Percentiles rank a stretch among this genome's conserved stretches.
phyloP scores from a whole-genome alignment of 2,888 invertebrate species.

The Trissolcus japonicus region DNA sequence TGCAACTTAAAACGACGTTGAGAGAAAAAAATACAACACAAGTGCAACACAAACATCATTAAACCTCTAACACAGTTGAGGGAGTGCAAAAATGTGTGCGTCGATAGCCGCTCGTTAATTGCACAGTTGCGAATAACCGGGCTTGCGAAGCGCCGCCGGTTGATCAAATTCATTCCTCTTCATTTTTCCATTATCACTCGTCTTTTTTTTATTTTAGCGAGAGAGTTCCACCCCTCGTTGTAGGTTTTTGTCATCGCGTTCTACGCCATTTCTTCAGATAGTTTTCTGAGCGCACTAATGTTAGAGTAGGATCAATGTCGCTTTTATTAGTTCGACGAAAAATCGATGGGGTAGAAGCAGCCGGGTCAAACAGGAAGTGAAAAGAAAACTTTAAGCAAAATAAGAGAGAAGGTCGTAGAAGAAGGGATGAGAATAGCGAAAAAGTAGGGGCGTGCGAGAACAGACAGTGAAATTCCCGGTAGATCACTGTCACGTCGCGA shows the following conservation, averaged over 20 bases:
- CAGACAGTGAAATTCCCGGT: constrained; percentile 62
- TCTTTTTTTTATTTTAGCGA: constrained; percentile 19
- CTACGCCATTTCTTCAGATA: constrained; percentile 25
- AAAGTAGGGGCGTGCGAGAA: constrained; percentile 52
- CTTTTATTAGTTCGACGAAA: constrained; percentile 70
- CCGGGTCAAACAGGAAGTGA: constrained; percentile 27
- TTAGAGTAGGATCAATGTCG: constrained; percentile 54
- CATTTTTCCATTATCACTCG: constrained; percentile 33
- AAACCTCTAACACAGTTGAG: constrained; percentile 6
- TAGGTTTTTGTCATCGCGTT: constrained; percentile 36
- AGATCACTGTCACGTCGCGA: constrained; percentile 75
- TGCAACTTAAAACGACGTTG: background rate
- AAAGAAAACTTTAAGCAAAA: constrained; percentile 31
- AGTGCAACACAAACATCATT: constrained; percentile 20
- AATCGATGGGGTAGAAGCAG: constrained; percentile 53
- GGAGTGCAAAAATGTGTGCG: background rate
- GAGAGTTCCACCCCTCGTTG: background rate
- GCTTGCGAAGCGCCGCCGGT: background rate
- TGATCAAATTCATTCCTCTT: constrained; percentile 21
- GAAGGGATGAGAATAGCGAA: constrained; percentile 31
- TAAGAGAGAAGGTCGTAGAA: constrained; percentile 41
- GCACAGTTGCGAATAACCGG: background rate
- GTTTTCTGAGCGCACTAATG: constrained; percentile 45
- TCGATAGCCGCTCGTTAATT: background rate
- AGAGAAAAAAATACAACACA: background rate